Percentiles rank a stretch among this genome's conserved stretches.
Conservation (phyloP, 1,140 invertebrate species). For the Aphis gossypii region DNA sequence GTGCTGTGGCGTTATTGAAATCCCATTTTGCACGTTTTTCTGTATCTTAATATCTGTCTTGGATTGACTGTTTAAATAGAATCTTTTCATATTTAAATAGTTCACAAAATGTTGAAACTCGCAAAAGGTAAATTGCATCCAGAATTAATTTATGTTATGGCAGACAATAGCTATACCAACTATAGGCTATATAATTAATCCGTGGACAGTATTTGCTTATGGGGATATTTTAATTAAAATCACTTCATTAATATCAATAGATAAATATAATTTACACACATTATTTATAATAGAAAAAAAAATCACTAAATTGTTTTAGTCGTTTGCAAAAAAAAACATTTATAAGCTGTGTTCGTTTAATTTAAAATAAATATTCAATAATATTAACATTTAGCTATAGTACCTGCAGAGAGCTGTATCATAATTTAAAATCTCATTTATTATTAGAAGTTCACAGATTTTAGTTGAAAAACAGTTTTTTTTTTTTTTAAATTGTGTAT, state of each 20-base stretch:
- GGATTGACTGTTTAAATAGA: neutral
- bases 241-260: neutral
- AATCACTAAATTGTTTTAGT: neutral
- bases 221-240: slow-evolving; percentile 17
- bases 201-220: neutral
- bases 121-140: neutral
- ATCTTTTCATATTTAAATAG: neutral
- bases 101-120: neutral
- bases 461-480: neutral
- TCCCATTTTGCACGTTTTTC: neutral
- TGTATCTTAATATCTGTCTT: neutral
- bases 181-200: neutral
- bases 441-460: neutral
- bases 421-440: neutral
- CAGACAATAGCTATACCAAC: neutral
- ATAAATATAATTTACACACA: neutral
- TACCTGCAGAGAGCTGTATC: neutral
- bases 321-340: neutral
- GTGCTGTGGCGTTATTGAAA: neutral
- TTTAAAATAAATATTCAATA: slow-evolving; percentile 5
- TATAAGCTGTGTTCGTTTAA: neutral
- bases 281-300: neutral
- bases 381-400: neutral
- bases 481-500: neutral
- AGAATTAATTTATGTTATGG: neutral